phyloP scores from a whole-genome alignment of 2,888 invertebrate species.

The Neuroscelio doddi region DNA sequence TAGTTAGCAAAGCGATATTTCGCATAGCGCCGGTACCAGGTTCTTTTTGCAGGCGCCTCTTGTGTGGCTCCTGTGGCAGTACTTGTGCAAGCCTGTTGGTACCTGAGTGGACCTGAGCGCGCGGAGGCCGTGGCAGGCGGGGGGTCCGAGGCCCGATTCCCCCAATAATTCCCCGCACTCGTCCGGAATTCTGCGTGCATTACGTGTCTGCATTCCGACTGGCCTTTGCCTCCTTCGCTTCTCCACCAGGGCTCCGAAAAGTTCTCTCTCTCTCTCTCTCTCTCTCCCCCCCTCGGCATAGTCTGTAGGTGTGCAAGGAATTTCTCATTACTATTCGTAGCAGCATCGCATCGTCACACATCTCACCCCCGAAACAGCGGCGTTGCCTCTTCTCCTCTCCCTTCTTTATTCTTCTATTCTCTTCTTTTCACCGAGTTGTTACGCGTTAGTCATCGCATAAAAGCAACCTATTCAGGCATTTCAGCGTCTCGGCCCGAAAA shows the following conservation, averaged over 20 bases:
- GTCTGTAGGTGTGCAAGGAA: conserved; percentile 44
- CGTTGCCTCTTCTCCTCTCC: not conserved
- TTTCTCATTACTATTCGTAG: conserved; percentile 61
- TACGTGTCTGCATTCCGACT: conserved; percentile 69
- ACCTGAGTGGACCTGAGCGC: conserved; percentile 54
- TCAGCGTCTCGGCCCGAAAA: not conserved
- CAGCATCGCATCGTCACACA: conserved; percentile 44
- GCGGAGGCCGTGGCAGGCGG: conserved; percentile 20
- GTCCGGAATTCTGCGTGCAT: conserved; percentile 62
- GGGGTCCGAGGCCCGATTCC: conserved; percentile 54
- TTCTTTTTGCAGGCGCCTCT: conserved; percentile 5
- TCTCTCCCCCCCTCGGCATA: not conserved
- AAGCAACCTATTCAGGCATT: not conserved
- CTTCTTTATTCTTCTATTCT: not conserved
- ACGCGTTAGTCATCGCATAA: conserved; percentile 6
- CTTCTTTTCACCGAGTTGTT: conserved; percentile 3
- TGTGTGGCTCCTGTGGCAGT: conserved; percentile 2
- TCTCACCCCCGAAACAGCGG: conserved; percentile 29
- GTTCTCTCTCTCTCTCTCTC: too few relatives aligned
- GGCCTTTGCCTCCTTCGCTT: conserved; percentile 61
- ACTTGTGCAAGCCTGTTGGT: conserved; percentile 44
- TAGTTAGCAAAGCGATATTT: not conserved
- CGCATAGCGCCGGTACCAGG: not conserved
- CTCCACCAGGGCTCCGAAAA: conserved; percentile 26
- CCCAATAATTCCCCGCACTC: conserved; percentile 62